phyloP scores from a whole-genome alignment of 2,113 vertebrate species.

The Nycticryphes semicollaris region DNA sequence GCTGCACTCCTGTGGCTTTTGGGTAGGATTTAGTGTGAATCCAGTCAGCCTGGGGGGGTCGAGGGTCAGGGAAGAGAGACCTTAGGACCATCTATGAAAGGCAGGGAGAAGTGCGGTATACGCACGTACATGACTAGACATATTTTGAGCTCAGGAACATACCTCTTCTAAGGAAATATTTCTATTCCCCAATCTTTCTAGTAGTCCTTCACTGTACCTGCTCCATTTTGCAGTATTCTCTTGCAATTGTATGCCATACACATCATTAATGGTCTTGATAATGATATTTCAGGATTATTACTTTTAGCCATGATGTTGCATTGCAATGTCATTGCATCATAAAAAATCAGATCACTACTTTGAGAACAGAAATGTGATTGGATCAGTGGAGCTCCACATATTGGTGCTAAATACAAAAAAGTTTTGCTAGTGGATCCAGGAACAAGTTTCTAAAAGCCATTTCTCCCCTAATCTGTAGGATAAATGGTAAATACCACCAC shows the following conservation, averaged over 20 bases:
- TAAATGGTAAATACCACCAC: not conserved
- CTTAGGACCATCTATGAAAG: not conserved
- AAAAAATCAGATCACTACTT: not conserved
- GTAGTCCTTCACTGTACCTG: not conserved
- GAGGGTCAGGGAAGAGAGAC: not conserved
- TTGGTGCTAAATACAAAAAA: not conserved
- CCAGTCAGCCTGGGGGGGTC: not conserved
- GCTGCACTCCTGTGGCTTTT: not conserved
- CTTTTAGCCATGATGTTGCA: not conserved
- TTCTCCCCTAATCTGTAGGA: not conserved
- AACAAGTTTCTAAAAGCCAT: not conserved
- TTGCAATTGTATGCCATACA: not conserved
- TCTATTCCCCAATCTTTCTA: not conserved
- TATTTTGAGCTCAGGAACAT: not conserved
- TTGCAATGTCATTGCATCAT: not conserved
- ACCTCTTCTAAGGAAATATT: not conserved
- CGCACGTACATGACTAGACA: rapidly evolving
- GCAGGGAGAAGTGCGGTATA: not conserved
- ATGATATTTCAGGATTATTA: not conserved
- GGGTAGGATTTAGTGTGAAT: not conserved
- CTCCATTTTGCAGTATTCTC: not conserved
- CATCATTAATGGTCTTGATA: not conserved
- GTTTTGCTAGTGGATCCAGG: not conserved
- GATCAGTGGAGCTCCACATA: not conserved
- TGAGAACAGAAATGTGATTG: not conserved